These are phyloP conservation scores for Oryzias melastigma DNA, from an alignment of 2,113 vertebrate species.

Conservation along the genomic window DNA sequence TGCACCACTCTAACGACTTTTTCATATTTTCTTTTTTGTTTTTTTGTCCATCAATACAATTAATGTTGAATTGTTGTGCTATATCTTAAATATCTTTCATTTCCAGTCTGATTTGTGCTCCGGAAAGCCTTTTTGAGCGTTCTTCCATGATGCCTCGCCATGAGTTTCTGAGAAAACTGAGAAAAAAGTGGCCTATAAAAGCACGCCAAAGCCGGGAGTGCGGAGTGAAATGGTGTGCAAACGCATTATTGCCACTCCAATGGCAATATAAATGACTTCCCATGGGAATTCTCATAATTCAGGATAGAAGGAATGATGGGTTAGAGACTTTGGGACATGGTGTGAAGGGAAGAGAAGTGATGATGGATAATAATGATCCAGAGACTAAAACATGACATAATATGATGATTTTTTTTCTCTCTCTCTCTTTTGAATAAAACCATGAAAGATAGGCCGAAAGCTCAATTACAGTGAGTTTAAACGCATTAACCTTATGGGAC, in stretches of 20 bases:
- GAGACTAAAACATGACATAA: constrained; percentile 55
- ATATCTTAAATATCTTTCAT: background rate
- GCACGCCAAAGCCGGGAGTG: constrained; percentile 47
- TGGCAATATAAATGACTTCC: constrained; percentile 74
- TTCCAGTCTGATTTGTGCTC: background rate
- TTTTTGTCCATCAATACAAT: constrained; percentile 10
- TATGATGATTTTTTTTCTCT: constrained; percentile 37
- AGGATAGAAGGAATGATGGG: constrained; percentile 27
- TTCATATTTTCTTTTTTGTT: background rate
- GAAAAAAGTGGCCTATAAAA: constrained; percentile 57
- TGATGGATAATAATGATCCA: constrained; percentile 59
- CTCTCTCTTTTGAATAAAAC: constrained; percentile 19
- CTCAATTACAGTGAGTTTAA: constrained; percentile 78
- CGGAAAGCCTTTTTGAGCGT: constrained; percentile 39
- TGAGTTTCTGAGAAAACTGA: constrained; percentile 52
- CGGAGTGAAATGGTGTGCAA: constrained; percentile 68
- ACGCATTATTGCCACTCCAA: constrained; percentile 71
- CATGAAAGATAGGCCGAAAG: constrained; percentile 67
- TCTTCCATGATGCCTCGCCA: constrained; percentile 34
- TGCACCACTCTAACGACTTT: background rate
- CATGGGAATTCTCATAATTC: constrained; percentile 61
- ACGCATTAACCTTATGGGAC: constrained; percentile 74
- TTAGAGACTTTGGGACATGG: constrained; percentile 24
- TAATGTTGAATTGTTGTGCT: constrained; percentile 3
- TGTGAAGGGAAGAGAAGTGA: constrained; percentile 26